Conservation (phyloP, 2,888 invertebrate species). For the Cerastis leucographa region DNA sequence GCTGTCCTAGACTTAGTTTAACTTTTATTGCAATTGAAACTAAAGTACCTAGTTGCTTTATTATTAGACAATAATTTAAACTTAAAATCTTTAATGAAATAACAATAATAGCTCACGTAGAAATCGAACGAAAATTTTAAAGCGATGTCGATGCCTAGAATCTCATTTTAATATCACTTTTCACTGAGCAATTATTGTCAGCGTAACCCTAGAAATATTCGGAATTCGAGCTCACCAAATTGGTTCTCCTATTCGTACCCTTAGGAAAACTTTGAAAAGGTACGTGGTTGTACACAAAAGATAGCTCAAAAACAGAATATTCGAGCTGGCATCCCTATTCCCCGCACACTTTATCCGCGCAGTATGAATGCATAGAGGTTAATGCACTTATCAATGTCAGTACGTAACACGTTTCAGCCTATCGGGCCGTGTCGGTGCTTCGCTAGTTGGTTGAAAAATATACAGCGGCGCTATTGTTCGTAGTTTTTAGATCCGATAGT, state of each 20-base stretch:
- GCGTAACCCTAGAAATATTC: neutral
- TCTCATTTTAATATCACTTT: neutral
- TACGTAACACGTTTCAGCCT: conserved; percentile 65
- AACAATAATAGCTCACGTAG: neutral
- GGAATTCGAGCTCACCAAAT: neutral
- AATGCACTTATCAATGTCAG: conserved; percentile 74
- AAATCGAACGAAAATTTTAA: neutral
- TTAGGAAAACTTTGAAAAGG: conserved; percentile 20
- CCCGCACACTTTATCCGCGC: conserved; percentile 57
- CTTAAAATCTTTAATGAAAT: neutral
- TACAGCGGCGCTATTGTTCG: conserved; percentile 61
- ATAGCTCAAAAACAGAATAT: conserved; percentile 48
- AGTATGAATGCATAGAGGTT: conserved; percentile 67
- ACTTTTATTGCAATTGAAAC: conserved; percentile 14
- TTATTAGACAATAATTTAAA: neutral
- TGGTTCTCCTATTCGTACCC: neutral
- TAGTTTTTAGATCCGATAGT: conserved; percentile 56
- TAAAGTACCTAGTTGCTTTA: conserved; percentile 2
- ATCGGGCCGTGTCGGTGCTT: conserved; percentile 61
- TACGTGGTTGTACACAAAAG: conserved; percentile 12
- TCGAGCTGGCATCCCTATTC: conserved; percentile 43
- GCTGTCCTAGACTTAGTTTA: conserved; percentile 9
- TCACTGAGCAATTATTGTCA: neutral
- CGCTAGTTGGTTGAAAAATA: conserved; percentile 65
- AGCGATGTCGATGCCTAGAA: neutral